Evolutionary conservation across 2,888 invertebrate genomes (phyloP).

Genomic region (Diarsia dahlii): DNA sequence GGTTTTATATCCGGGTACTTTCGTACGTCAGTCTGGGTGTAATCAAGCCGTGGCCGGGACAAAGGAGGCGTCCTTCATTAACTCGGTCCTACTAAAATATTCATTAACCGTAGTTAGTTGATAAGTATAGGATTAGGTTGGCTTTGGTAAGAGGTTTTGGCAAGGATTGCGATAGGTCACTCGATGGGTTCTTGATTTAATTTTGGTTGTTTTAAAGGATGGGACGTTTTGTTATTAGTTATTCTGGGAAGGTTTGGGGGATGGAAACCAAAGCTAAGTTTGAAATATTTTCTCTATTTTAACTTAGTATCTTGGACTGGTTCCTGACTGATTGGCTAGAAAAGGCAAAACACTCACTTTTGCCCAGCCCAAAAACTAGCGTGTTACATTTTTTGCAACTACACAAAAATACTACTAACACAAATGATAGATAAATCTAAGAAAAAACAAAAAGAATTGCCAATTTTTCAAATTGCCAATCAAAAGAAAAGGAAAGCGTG

Average conservation of each 20-base stretch:
- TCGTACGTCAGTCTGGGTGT: conserved; percentile 75
- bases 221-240: neutral
- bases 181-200: conserved; percentile 28
- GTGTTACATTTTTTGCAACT: too few relatives aligned
- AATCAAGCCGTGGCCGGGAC: conserved; percentile 85
- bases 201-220: conserved; percentile 12
- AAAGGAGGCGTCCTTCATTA: conserved; percentile 88
- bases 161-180: conserved; percentile 48
- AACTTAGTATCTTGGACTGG: too few relatives aligned
- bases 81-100: conserved; percentile 86
- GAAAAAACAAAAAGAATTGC: too few relatives aligned
- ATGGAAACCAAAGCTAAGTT: neutral
- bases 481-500: too few relatives aligned
- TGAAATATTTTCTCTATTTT: too few relatives aligned
- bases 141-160: conserved; percentile 52
- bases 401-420: too few relatives aligned
- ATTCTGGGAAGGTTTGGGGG: neutral
- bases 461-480: too few relatives aligned
- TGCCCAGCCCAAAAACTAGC: too few relatives aligned
- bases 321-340: too few relatives aligned
- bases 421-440: too few relatives aligned
- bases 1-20: conserved; percentile 67
- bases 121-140: conserved; percentile 68
- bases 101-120: conserved; percentile 80
- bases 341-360: too few relatives aligned